Conservation (phyloP, 2,113 vertebrate genomes). For the Electrona antarctica region DNA sequence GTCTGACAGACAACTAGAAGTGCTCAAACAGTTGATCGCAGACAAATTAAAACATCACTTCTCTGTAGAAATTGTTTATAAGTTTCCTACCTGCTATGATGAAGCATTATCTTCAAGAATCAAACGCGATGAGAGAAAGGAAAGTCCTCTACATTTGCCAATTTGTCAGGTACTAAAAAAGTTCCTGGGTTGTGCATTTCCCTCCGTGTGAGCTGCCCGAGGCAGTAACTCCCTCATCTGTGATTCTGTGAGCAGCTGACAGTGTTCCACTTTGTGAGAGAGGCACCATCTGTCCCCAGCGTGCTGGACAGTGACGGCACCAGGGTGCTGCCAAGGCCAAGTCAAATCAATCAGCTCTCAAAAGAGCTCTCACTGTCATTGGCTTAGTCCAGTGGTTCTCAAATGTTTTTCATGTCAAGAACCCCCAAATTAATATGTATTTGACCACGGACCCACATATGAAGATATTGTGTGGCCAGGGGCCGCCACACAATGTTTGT, state of each 20-base stretch:
- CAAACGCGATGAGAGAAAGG: background rate
- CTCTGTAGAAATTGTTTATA: background rate
- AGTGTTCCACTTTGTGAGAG: constrained; percentile 45
- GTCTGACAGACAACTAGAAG: too few relatives aligned
- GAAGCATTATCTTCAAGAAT: constrained; percentile 10
- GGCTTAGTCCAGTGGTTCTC: too few relatives aligned
- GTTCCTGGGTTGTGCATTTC: constrained; percentile 9
- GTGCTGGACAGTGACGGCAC: constrained; percentile 21
- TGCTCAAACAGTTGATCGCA: too few relatives aligned
- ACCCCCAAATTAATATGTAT: too few relatives aligned
- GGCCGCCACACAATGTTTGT: too few relatives aligned
- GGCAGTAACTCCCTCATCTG: constrained; percentile 39
- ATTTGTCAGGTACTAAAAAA: constrained; percentile 17
- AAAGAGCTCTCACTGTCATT: too few relatives aligned
- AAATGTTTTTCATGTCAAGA: too few relatives aligned
- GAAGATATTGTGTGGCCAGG: too few relatives aligned
- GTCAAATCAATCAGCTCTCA: constrained; percentile 26
- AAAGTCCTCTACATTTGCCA: constrained; percentile 5
- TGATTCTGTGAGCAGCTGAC: constrained; percentile 58
- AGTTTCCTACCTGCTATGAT: constrained; percentile 44
- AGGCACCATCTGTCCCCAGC: constrained; percentile 56
- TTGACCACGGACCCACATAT: too few relatives aligned
- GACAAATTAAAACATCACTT: background rate
- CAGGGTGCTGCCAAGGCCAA: constrained; percentile 56
- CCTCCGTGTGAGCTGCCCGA: constrained; percentile 34